These are phyloP conservation scores for Odontesthes bonariensis DNA, from an alignment of 2,113 vertebrate genomes.

Conservation along the genomic window DNA sequence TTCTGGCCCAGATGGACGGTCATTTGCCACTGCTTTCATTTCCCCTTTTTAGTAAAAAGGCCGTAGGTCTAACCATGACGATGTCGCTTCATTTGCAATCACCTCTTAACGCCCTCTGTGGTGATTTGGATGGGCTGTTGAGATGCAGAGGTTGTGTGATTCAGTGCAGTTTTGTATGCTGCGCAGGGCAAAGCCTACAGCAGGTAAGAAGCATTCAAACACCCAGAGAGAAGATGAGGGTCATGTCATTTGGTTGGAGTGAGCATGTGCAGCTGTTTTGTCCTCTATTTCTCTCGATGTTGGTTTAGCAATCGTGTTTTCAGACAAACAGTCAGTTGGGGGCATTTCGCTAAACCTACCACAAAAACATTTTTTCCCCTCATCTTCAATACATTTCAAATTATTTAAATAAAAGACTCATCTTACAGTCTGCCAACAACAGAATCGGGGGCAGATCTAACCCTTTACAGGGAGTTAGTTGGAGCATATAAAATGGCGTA, in stretches of 20 bases:
- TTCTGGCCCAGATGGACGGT: slow-evolving; percentile 8
- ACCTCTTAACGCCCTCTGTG: slow-evolving; percentile 17
- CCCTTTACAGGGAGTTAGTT: slow-evolving; percentile 7
- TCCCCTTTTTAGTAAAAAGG: slow-evolving; percentile 13
- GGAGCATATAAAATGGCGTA: slow-evolving; percentile 38
- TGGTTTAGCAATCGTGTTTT: slow-evolving; percentile 28
- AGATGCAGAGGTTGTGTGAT: slow-evolving; percentile 55
- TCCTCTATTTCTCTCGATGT: background rate
- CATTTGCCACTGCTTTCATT: slow-evolving; percentile 2
- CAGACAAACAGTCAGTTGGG: background rate
- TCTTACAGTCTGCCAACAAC: background rate
- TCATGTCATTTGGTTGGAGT: background rate
- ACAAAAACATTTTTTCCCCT: background rate
- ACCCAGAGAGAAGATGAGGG: background rate
- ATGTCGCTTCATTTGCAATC: background rate
- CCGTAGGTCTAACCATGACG: slow-evolving; percentile 11
- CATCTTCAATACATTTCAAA: background rate
- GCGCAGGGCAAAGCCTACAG: slow-evolving; percentile 29
- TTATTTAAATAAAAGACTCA: background rate
- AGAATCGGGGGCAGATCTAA: background rate
- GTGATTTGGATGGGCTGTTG: slow-evolving; percentile 21
- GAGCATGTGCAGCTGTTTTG: background rate
- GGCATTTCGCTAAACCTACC: background rate
- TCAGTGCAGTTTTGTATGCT: slow-evolving; percentile 17
- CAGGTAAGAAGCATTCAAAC: slow-evolving; percentile 1